Evolutionary conservation across 2,888 invertebrate genomes (phyloP).

Genomic region (Melanotus villosus): DNA sequence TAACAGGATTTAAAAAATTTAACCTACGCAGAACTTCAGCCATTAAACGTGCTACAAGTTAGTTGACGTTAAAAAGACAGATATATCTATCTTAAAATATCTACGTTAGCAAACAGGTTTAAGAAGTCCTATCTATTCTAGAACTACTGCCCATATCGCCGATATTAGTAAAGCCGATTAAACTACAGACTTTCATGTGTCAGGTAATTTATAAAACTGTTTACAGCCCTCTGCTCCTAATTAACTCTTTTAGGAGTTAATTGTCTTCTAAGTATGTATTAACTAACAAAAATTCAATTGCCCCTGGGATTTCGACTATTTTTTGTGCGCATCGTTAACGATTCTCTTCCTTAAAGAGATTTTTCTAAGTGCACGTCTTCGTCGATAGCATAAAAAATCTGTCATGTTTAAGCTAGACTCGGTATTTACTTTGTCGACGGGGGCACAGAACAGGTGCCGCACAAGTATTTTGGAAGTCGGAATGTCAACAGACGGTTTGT

Average conservation of each 20-base stretch:
- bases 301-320: not conserved
- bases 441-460: conserved; percentile 53
- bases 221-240: conserved; percentile 31
- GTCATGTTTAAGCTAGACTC: conserved; percentile 6
- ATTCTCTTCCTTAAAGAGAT: not conserved
- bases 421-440: conserved; percentile 53
- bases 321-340: not conserved
- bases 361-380: not conserved
- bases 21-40: conserved; percentile 30
- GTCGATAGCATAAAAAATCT: not conserved
- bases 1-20: conserved; percentile 16
- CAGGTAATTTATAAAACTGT: conserved; percentile 36
- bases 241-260: conserved; percentile 28
- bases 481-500: conserved; percentile 49
- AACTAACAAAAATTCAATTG: conserved; percentile 4
- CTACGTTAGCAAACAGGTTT: conserved; percentile 43
- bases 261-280: conserved; percentile 10
- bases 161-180: conserved; percentile 39
- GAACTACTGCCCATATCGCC: conserved; percentile 27
- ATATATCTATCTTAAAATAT: conserved; percentile 38
- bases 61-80: conserved; percentile 39
- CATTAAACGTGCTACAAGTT: conserved; percentile 25
- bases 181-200: conserved; percentile 33
- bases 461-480: conserved; percentile 46
- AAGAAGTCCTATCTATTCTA: conserved; percentile 27